A percentile compares a stretch with the other conserved stretches of the same genome.
These are phyloP conservation scores for Macrobrachium rosenbergii DNA, from an alignment of 1,140 invertebrate species.

Conservation along the genomic window DNA sequence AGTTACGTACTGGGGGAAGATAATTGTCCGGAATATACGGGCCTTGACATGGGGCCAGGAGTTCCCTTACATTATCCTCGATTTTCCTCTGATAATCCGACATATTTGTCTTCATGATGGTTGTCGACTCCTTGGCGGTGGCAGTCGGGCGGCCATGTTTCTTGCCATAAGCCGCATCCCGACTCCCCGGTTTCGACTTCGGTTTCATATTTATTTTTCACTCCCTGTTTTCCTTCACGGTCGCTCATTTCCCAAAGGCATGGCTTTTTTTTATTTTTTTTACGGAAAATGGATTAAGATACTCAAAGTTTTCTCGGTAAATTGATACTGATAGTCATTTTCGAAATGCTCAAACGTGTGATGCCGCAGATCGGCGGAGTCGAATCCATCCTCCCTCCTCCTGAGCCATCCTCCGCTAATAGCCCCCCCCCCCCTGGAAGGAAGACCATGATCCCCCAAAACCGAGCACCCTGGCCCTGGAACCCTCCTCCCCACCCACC, in stretches of 20 bases:
- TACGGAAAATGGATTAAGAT: too few relatives aligned
- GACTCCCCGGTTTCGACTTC: background rate
- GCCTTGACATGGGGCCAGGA: conserved; percentile 49
- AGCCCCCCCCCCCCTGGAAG: too few relatives aligned
- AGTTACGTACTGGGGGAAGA: conserved; percentile 23
- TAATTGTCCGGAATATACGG: conserved; percentile 56
- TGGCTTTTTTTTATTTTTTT: too few relatives aligned
- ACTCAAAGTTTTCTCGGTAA: too few relatives aligned
- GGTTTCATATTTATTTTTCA: background rate
- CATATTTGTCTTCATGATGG: conserved; percentile 57
- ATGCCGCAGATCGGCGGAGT: background rate
- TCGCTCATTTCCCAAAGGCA: too few relatives aligned
- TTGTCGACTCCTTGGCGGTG: conserved; percentile 37
- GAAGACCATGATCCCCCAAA: too few relatives aligned
- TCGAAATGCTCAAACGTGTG: too few relatives aligned
- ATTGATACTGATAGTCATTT: too few relatives aligned
- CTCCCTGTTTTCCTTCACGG: too few relatives aligned
- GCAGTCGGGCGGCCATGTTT: conserved; percentile 6
- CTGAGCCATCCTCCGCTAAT: too few relatives aligned
- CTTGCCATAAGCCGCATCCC: conserved; percentile 2
- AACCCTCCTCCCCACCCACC: background rate
- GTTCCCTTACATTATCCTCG: conserved; percentile 44
- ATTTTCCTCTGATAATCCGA: conserved; percentile 49
- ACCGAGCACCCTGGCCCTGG: too few relatives aligned
- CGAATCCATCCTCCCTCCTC: background rate